Conservation (phyloP, 2,797 vertebrate genomes). For the Streptopelia turtur region DNA sequence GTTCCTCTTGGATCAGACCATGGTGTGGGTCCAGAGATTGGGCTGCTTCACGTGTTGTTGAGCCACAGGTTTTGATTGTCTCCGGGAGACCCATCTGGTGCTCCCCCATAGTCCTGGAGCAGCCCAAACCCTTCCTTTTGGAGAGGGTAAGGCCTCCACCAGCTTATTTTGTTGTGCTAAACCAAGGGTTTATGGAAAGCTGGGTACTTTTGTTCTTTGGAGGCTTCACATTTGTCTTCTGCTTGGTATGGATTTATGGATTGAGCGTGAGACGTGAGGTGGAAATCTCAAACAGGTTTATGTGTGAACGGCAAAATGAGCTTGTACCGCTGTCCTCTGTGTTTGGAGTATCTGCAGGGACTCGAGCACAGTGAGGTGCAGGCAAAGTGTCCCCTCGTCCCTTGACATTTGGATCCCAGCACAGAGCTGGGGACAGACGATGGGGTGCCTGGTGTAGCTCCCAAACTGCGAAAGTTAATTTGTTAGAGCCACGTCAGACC, state of each 20-base stretch:
- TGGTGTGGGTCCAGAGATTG: fast-evolving
- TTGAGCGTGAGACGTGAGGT: background rate
- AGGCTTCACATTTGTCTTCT: background rate
- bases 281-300: background rate
- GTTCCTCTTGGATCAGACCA: background rate
- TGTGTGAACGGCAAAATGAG: fast-evolving
- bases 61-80: background rate
- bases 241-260: background rate
- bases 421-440: fast-evolving
- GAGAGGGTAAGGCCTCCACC: background rate
- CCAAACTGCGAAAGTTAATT: background rate
- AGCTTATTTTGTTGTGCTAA: background rate
- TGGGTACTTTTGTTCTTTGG: background rate
- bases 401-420: background rate
- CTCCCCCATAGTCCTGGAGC: background rate
- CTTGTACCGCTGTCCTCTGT: background rate
- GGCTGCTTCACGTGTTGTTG: fast-evolving
- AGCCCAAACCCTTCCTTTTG: background rate
- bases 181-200: background rate
- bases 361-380: background rate
- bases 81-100: background rate
- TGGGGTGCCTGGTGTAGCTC: background rate
- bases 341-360: background rate
- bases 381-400: background rate
- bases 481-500: background rate